Conservation (phyloP, 1,140 invertebrate genomes). For the Scaptomyza hsui region DNA sequence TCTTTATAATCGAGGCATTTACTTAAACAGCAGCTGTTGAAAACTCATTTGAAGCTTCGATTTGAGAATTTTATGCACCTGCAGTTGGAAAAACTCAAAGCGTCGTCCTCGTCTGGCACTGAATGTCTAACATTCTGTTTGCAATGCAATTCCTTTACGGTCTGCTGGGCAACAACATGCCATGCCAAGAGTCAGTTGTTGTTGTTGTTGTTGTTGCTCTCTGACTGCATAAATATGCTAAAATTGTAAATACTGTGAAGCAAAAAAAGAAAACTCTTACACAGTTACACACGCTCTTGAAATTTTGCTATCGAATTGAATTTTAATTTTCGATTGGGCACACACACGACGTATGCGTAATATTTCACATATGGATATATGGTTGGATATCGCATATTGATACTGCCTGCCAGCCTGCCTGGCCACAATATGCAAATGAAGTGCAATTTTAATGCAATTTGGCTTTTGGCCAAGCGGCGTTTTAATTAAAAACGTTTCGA, state of each 20-base stretch:
- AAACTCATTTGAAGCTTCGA: slow-evolving; percentile 38
- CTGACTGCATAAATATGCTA: slow-evolving; percentile 69
- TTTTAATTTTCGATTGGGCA: slow-evolving; percentile 56
- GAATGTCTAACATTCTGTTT: slow-evolving; percentile 73
- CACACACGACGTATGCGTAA: slow-evolving; percentile 57
- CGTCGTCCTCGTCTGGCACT: slow-evolving; percentile 48
- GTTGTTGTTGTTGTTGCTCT: slow-evolving; percentile 26
- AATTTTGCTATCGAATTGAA: slow-evolving; percentile 34
- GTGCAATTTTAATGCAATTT: slow-evolving; percentile 58
- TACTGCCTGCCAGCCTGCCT: slow-evolving; percentile 13
- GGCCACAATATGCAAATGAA: slow-evolving; percentile 50
- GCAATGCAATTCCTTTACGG: slow-evolving; percentile 71
- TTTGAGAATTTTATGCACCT: slow-evolving; percentile 16
- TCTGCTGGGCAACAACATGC: slow-evolving; percentile 61
- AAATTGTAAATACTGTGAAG: slow-evolving; percentile 74
- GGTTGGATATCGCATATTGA: slow-evolving; percentile 23
- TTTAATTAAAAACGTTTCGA: slow-evolving; percentile 66
- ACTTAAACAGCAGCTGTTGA: slow-evolving; percentile 44
- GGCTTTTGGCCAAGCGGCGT: slow-evolving; percentile 12
- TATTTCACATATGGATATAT: slow-evolving; percentile 55
- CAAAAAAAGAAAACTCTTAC: slow-evolving; percentile 44
- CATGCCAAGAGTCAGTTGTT: slow-evolving; percentile 3
- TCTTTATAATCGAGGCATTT: slow-evolving; percentile 48
- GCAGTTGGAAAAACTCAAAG: slow-evolving; percentile 46
- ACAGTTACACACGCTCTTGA: slow-evolving; percentile 13